phyloP scores from a whole-genome alignment of 2,113 vertebrate species.

The Conger conger region DNA sequence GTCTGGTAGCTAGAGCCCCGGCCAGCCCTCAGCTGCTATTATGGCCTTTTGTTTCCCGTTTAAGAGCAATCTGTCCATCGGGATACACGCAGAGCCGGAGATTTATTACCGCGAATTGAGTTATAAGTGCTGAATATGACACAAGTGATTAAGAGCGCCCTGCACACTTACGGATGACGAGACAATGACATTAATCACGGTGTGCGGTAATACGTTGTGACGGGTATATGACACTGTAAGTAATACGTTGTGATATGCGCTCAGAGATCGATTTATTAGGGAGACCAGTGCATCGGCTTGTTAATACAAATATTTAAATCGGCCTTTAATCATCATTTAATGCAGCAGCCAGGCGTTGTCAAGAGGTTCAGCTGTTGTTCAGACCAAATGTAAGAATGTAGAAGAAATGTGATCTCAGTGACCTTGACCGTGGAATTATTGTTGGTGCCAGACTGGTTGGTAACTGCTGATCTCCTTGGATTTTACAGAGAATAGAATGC shows the following conservation, averaged over 20 bases:
- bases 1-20: background rate
- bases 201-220: background rate
- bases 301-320: no score
- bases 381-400: no score
- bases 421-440: no score
- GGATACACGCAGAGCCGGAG: background rate
- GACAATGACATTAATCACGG: background rate
- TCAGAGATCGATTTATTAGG: background rate
- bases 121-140: constrained; percentile 14
- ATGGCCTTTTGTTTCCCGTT: background rate
- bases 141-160: constrained; percentile 8
- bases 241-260: background rate
- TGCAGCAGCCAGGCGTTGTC: no score
- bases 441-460: no score
- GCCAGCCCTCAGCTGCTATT: background rate
- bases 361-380: no score
- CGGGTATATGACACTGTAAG: no score
- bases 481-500: no score
- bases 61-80: background rate
- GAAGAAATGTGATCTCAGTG: no score
- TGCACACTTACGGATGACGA: background rate
- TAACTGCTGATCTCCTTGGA: no score
- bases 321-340: no score
- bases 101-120: constrained; percentile 13
- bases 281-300: no score